phyloP scores from a whole-genome alignment of 2,888 invertebrate genomes.

The Hermaeophaga mercurialis region DNA sequence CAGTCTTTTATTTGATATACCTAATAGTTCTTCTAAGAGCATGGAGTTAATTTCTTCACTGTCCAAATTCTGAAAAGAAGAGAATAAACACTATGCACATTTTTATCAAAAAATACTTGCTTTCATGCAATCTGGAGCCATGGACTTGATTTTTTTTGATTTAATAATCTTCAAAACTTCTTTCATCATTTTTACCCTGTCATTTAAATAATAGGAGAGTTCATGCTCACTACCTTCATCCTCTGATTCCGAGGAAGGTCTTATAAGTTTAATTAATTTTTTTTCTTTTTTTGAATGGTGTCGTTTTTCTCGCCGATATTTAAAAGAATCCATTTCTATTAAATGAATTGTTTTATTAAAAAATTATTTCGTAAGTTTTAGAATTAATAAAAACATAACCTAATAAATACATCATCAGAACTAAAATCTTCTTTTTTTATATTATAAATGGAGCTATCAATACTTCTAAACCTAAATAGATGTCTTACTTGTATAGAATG shows the following conservation, averaged over 20 bases:
- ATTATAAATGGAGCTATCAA: no score
- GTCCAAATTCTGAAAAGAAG: constrained; percentile 48
- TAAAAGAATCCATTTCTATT: constrained; percentile 17
- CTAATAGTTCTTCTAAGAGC: constrained; percentile 56
- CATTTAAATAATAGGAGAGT: constrained; percentile 52
- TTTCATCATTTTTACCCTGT: constrained; percentile 56
- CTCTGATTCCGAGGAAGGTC: constrained; percentile 45
- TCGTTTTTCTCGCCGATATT: constrained; percentile 18
- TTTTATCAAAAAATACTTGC: constrained; percentile 38
- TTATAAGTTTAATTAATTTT: constrained; percentile 44
- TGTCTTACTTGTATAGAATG: no score
- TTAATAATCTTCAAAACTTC: constrained; percentile 56
- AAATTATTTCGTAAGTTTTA: not conserved
- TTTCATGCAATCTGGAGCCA: constrained; percentile 55
- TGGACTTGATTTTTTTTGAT: constrained; percentile 54
- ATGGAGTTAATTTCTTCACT: constrained; percentile 56
- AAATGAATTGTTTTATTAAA: not conserved
- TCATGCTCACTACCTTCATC: constrained; percentile 53
- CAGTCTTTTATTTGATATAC: constrained; percentile 56
- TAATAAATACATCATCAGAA: not conserved
- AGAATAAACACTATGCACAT: not conserved
- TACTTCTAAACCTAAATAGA: no score
- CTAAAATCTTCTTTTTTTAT: no score
- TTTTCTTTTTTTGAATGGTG: constrained; percentile 39
- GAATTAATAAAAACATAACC: not conserved